A percentile compares a stretch with the other conserved stretches of the same genome.
These are phyloP conservation scores for Bucco capensis DNA, from an alignment of 2,113 vertebrate species.

Conservation along the genomic window DNA sequence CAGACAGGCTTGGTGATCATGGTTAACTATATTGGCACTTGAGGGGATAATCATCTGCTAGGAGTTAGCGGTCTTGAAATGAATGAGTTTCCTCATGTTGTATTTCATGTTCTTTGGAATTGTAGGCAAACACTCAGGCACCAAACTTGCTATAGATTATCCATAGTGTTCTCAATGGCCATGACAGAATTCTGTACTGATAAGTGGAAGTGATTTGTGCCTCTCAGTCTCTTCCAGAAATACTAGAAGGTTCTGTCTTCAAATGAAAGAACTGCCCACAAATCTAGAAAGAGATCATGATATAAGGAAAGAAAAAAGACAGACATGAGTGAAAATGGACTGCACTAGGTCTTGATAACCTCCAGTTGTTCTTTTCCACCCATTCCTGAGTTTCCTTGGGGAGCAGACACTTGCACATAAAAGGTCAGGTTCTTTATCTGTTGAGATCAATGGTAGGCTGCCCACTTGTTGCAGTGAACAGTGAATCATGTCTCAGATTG, in stretches of 20 bases:
- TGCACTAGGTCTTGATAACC: background rate
- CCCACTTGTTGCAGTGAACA: background rate
- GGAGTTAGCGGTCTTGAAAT: background rate
- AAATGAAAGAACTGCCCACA: background rate
- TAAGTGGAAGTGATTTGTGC: background rate
- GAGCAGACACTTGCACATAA: background rate
- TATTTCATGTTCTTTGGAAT: background rate
- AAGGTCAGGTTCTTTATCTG: background rate
- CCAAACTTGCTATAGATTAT: no score
- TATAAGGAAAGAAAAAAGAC: background rate
- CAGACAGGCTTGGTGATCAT: background rate
- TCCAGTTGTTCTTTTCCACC: background rate
- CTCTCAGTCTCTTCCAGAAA: background rate
- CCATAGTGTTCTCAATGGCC: accelerated
- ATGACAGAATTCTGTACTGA: background rate
- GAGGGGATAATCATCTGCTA: background rate
- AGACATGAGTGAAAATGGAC: accelerated
- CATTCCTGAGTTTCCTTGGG: background rate
- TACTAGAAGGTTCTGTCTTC: background rate
- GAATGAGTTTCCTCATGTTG: background rate
- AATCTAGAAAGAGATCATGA: background rate
- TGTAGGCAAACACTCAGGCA: background rate
- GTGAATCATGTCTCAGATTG: background rate
- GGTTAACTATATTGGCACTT: background rate
- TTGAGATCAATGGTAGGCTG: background rate